Evolutionary conservation across 30 jellyfish, hydroid and myxozoan species (phyloP).

Genomic region (Hydractinia echinata): DNA sequence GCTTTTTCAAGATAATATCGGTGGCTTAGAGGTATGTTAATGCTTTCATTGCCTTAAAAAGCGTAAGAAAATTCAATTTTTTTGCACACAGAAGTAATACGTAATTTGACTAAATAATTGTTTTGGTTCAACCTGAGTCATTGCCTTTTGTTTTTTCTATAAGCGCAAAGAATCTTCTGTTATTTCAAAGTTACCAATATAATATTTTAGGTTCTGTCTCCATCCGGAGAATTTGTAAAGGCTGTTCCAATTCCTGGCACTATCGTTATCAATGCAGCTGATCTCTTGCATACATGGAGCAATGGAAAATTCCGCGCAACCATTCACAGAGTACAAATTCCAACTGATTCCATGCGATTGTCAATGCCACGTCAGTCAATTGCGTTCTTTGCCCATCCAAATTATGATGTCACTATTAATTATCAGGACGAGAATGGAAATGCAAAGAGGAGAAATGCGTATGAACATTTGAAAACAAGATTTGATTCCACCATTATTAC

Average conservation of each 20-base stretch:
- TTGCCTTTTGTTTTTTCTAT: too few species aligned
- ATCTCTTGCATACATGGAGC: slow-evolving; percentile 19
- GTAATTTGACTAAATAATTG: too few species aligned
- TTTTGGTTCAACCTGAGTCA: too few species aligned
- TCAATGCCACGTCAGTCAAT: slow-evolving; percentile 15
- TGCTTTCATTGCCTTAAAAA: too few species aligned
- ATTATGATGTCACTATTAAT: background rate
- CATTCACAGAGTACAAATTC: background rate
- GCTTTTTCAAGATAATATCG: slow-evolving; percentile 31
- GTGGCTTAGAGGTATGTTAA: slow-evolving; percentile 37
- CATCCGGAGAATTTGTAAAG: slow-evolving; percentile 25
- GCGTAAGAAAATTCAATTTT: too few species aligned
- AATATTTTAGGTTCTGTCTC: slow-evolving; percentile 24
- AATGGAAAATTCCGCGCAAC: slow-evolving; percentile 26
- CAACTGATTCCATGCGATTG: background rate
- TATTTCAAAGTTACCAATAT: too few species aligned
- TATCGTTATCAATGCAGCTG: slow-evolving; percentile 31
- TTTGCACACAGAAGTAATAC: too few species aligned
- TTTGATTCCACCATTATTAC: background rate
- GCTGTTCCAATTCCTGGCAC: slow-evolving; percentile 41
- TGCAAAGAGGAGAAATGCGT: background rate
- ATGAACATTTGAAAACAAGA: slow-evolving; percentile 22
- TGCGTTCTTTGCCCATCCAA: slow-evolving; percentile 37
- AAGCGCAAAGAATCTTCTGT: too few species aligned
- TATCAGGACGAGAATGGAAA: slow-evolving; percentile 16